Evolutionary conservation across 2,113 vertebrate species (phyloP).

Genomic region (Pyrgilauda ruficollis): DNA sequence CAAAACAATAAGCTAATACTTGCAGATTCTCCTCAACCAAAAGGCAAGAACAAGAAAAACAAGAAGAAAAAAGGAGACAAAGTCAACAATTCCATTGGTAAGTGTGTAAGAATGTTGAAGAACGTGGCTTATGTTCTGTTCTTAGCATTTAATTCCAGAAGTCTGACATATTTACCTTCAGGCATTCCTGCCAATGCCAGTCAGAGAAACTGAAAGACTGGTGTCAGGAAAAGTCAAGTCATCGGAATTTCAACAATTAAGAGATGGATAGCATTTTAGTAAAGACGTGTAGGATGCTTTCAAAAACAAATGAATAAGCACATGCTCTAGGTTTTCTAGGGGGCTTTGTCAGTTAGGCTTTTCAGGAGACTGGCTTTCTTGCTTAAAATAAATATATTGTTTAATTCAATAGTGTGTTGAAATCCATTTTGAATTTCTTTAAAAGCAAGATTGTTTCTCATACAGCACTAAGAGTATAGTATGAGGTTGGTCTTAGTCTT

Average conservation of each 20-base stretch:
- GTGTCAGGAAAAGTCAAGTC: neutral
- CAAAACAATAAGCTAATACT: slow-evolving; percentile 76
- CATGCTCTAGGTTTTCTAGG: neutral
- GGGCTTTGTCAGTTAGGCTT: neutral
- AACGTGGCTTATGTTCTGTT: neutral
- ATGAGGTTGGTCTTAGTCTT: neutral
- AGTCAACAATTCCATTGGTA: slow-evolving; percentile 89
- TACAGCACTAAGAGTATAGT: neutral
- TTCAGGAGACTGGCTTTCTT: neutral
- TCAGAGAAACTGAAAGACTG: neutral
- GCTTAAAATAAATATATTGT: neutral
- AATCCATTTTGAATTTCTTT: neutral
- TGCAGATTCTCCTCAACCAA: slow-evolving; percentile 83
- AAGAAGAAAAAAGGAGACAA: slow-evolving; percentile 97
- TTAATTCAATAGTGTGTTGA: neutral
- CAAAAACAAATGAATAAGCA: neutral
- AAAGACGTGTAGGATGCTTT: neutral
- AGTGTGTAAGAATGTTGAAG: neutral
- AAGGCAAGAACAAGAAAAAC: slow-evolving; percentile 85
- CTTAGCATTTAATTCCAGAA: neutral
- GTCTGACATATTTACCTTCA: neutral
- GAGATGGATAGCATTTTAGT: neutral
- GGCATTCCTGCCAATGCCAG: neutral
- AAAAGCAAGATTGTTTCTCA: neutral
- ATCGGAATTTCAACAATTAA: neutral